phyloP scores from a whole-genome alignment of 2,888 invertebrate species.

The Pecten maximus region DNA sequence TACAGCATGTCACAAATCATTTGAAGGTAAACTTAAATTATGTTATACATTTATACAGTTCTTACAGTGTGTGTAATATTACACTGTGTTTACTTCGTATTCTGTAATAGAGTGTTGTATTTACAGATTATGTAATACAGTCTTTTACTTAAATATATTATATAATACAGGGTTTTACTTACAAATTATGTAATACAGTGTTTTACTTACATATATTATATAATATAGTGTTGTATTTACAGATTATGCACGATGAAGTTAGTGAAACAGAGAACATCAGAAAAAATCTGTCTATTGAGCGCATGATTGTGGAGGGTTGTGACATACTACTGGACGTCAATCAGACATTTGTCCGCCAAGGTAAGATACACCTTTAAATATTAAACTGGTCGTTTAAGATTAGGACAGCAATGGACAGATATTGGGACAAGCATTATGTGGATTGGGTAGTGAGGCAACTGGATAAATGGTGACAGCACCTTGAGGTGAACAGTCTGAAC shows the following conservation, averaged over 20 bases:
- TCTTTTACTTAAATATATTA: background rate
- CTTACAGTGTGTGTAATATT: no score
- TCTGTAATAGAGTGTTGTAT: background rate
- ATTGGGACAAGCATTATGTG: background rate
- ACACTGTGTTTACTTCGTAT: background rate
- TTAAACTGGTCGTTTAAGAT: background rate
- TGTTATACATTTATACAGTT: no score
- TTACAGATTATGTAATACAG: background rate
- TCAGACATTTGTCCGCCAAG: conserved; percentile 96
- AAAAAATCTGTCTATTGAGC: conserved; percentile 94
- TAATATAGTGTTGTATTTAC: conserved; percentile 39
- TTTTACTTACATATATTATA: background rate
- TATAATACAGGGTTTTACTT: background rate
- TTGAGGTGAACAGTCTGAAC: background rate
- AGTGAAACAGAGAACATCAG: conserved; percentile 96
- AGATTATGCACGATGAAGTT: conserved; percentile 91
- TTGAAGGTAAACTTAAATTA: no score
- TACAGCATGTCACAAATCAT: no score
- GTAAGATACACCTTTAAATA: conserved; percentile 79
- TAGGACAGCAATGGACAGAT: background rate
- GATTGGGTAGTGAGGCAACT: background rate
- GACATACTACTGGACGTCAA: conserved; percentile 95
- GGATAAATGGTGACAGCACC: background rate
- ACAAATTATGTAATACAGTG: background rate
- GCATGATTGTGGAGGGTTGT: conserved; percentile 97